phyloP scores from a whole-genome alignment of 1,140 invertebrate genomes.

The Aleiodes sp. region DNA sequence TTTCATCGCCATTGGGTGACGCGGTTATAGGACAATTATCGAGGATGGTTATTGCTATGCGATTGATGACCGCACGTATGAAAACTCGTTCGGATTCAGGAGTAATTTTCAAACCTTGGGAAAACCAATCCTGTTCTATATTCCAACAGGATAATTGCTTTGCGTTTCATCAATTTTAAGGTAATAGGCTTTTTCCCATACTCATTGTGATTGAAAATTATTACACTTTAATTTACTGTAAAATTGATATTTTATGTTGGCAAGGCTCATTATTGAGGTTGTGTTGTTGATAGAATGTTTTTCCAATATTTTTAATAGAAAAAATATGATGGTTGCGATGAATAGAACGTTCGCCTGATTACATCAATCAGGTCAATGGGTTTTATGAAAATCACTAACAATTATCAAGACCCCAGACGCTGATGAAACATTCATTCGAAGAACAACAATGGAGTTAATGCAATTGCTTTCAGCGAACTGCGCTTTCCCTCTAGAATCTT shows the following conservation, averaged over 20 bases:
- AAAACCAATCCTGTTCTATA: slow-evolving; percentile 8
- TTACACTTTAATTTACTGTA: not conserved
- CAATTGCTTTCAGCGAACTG: slow-evolving; percentile 45
- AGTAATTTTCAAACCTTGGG: slow-evolving; percentile 7
- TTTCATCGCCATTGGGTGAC: no score
- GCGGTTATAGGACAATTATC: not conserved
- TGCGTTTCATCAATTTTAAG: not conserved
- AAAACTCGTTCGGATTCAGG: not conserved
- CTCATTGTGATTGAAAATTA: not conserved
- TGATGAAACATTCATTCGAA: no score
- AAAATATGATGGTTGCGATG: no score
- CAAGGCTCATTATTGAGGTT: no score
- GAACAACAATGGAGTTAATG: slow-evolving; percentile 39
- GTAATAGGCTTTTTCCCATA: not conserved
- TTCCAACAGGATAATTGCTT: not conserved
- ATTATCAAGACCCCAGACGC: no score
- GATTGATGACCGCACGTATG: not conserved
- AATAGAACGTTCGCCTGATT: no score
- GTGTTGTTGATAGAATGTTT: no score
- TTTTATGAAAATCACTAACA: not conserved
- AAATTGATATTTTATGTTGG: not conserved
- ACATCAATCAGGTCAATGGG: not conserved
- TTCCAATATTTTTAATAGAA: no score
- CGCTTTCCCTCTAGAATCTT: slow-evolving; percentile 43
- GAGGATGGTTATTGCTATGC: not conserved